Percentiles rank a stretch among this genome's conserved stretches.
These are phyloP conservation scores for Drosophila antonietae DNA, from an alignment of 2,888 invertebrate genomes.

Conservation along the genomic window DNA sequence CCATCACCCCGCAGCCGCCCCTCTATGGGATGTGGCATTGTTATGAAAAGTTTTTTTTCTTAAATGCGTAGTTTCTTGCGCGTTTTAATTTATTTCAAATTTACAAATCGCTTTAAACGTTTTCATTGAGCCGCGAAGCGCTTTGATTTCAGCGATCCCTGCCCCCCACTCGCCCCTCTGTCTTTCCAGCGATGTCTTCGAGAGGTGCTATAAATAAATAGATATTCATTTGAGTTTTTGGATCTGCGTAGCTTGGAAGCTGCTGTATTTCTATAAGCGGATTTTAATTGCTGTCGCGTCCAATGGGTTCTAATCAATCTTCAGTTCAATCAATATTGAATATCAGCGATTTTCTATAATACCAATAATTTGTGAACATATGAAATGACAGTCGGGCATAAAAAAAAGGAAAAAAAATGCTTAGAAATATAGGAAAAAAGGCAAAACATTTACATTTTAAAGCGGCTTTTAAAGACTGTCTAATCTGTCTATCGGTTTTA, in stretches of 20 bases:
- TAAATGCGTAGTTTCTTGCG: conserved; percentile 72
- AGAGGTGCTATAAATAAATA: conserved; percentile 53
- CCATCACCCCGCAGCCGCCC: background rate
- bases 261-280: conserved; percentile 61
- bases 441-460: background rate
- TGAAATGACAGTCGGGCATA: conserved; percentile 11
- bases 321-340: conserved; percentile 36
- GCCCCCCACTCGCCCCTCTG: background rate
- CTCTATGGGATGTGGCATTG: conserved; percentile 32
- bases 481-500: background rate
- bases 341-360: conserved; percentile 27
- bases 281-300: conserved; percentile 67
- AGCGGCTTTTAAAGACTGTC: background rate
- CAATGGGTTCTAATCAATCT: conserved; percentile 68
- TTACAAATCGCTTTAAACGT: conserved; percentile 65
- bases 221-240: conserved; percentile 39
- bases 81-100: conserved; percentile 67
- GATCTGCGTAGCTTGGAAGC: conserved; percentile 69
- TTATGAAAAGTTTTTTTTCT: conserved; percentile 51
- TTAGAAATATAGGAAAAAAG: background rate
- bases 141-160: conserved; percentile 65
- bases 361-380: conserved; percentile 12
- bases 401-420: background rate
- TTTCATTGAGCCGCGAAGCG: conserved; percentile 70
- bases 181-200: background rate